Base-by-base conservation (phyloP, 2,888 invertebrate species). In the Orthosia incerta region DNA sequence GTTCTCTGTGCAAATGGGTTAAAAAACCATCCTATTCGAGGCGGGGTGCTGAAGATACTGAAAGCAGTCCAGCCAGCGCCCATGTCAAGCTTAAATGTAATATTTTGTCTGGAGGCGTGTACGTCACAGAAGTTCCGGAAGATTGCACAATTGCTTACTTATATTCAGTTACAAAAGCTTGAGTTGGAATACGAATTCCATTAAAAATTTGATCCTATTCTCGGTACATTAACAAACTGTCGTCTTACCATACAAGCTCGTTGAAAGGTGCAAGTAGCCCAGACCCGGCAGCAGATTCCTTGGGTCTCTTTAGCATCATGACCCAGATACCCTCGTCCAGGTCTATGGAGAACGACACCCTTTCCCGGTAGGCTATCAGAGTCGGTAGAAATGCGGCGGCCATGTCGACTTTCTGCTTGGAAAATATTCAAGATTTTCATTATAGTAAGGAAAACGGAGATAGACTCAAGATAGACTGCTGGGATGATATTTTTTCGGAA, bases 241-340 rank as follows among this genome's bases (percentile, higher is more conserved):
- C 9, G 1, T 1, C 76, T 89, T 80, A 96, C 98, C 98, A 98
- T 1, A 97, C 97, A 82, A 97, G 95, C 20, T 93, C 95, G 78
- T 98, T 97, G 86, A 98, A 99, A 0, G 98, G 98, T 0, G 98
- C 98, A 72, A 98, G 92, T 9, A 99, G 94, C 1, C 98, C 98
- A 0, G 98, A 98, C 0, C 98, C 98, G 3, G 97, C 97, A 0
- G 98, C 98, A 0, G 98, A 98, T 89, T 98, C 98, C 51, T 97
- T 97, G 0, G 98, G 98, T 69, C 99, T 96, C 90, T 97, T 97
- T 97, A 98, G 97, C 91, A 99, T 96, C 93, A 98, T 98, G 68
- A 98, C 97, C 97, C 98, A 98, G 86, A 97, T 97, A 0, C 98
- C 98, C 84, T 98, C 98, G 82, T 98, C 98, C 79, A 98, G 91